These are phyloP conservation scores for Cerastis leucographa DNA, from an alignment of 2,888 invertebrate genomes.

Conservation along the genomic window DNA sequence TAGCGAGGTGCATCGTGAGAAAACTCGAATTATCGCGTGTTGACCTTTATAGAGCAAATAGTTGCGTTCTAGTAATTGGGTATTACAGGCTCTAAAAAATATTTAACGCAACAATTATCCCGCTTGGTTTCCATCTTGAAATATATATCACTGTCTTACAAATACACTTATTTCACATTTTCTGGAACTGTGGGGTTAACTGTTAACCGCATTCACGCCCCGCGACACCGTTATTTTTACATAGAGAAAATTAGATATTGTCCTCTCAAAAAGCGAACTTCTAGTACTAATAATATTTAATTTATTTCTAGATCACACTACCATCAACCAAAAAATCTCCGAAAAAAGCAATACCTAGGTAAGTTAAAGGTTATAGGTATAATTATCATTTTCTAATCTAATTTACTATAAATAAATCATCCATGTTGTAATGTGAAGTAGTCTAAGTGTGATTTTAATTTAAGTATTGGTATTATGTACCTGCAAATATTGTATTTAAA, in stretches of 20 bases:
- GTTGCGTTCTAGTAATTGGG: background rate
- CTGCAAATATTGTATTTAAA: slow-evolving; percentile 1
- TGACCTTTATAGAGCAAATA: no score
- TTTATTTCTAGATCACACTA: slow-evolving; percentile 43
- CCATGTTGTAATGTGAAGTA: background rate
- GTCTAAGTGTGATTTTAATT: slow-evolving; percentile 9
- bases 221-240: background rate
- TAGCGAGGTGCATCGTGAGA: background rate
- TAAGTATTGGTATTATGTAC: slow-evolving; percentile 6
- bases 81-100: background rate
- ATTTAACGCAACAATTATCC: no score
- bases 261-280: background rate
- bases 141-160: background rate
- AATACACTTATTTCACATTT: background rate
- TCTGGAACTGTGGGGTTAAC: background rate
- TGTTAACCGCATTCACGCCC: background rate
- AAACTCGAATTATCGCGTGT: background rate
- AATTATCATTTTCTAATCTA: background rate
- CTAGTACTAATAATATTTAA: slow-evolving; percentile 7
- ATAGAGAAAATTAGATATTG: no score
- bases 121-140: background rate
- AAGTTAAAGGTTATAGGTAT: slow-evolving; percentile 6
- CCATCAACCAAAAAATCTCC: slow-evolving; percentile 15
- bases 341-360: slow-evolving; percentile 6
- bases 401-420: background rate